These are phyloP conservation scores for Mesorhabditis belari DNA, from an alignment of 2,888 invertebrate genomes.

Conservation along the genomic window DNA sequence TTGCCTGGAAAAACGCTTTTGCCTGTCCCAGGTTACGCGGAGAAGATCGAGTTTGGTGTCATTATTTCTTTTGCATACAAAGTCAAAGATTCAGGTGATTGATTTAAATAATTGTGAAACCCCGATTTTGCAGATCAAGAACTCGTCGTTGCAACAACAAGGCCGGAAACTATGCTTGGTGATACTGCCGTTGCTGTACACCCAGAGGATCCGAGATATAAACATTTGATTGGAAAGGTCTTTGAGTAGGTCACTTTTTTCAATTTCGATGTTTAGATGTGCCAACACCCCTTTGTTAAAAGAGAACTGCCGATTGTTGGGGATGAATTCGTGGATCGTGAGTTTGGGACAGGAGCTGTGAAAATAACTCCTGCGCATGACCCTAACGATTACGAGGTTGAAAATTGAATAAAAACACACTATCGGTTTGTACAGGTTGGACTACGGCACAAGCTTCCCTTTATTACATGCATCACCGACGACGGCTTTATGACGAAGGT, in stretches of 20 bases:
- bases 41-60: slow-evolving; percentile 86
- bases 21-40: slow-evolving; percentile 81
- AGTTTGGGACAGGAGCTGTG: slow-evolving; percentile 94
- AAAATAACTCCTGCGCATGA: slow-evolving; percentile 98
- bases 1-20: slow-evolving; percentile 76
- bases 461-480: slow-evolving; percentile 82
- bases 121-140: slow-evolving; percentile 63
- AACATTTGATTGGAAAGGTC: slow-evolving; percentile 49
- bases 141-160: slow-evolving; percentile 88
- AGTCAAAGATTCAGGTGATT: slow-evolving; percentile 58
- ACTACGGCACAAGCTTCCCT: slow-evolving; percentile 75
- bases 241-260: background rate
- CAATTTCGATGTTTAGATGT: slow-evolving; percentile 65
- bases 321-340: slow-evolving; percentile 87
- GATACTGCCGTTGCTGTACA: slow-evolving; percentile 97
- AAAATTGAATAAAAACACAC: background rate
- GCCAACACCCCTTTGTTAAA: slow-evolving; percentile 79
- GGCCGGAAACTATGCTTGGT: slow-evolving; percentile 93
- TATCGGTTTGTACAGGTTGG: slow-evolving; percentile 58
- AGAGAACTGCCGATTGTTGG: slow-evolving; percentile 78
- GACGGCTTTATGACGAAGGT: slow-evolving; percentile 70
- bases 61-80: slow-evolving; percentile 85
- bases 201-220: slow-evolving; percentile 76
- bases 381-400: slow-evolving; percentile 85
- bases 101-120: background rate